These are phyloP conservation scores for Leptinotarsa peninsularis DNA, from an alignment of 2,888 invertebrate genomes.

Conservation along the genomic window DNA sequence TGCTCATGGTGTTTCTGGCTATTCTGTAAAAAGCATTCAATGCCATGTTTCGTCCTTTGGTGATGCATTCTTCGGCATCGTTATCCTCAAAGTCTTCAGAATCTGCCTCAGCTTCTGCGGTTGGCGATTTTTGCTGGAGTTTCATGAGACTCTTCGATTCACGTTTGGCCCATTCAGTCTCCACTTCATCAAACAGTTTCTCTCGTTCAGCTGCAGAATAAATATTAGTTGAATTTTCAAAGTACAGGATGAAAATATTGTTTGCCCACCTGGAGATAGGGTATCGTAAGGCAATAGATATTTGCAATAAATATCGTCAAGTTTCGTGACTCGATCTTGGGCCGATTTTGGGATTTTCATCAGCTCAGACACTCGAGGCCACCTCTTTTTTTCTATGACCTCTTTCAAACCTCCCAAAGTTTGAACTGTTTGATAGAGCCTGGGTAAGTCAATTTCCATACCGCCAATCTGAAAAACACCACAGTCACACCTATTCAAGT, in stretches of 20 bases:
- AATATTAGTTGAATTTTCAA: neutral
- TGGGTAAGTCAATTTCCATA: constrained; percentile 89
- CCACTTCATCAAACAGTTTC: constrained; percentile 79
- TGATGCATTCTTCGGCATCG: constrained; percentile 82
- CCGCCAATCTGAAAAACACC: constrained; percentile 78
- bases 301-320: constrained; percentile 92
- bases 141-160: constrained; percentile 66
- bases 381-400: constrained; percentile 88
- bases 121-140: constrained; percentile 56
- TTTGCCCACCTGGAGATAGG: constrained; percentile 73
- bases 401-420: constrained; percentile 86
- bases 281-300: constrained; percentile 91
- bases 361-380: constrained; percentile 89
- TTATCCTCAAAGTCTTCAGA: constrained; percentile 66
- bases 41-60: constrained; percentile 84
- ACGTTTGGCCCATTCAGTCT: constrained; percentile 78
- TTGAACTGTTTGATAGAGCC: constrained; percentile 87
- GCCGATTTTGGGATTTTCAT: constrained; percentile 86
- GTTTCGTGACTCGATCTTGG: constrained; percentile 82
- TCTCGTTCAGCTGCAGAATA: constrained; percentile 74
- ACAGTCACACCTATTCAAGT: no score
- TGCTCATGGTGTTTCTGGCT: constrained; percentile 83
- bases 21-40: constrained; percentile 84
- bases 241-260: neutral
- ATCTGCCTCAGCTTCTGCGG: constrained; percentile 62